Percentiles rank a stretch among this genome's conserved stretches.
Conservation (phyloP, 2,113 vertebrate genomes). For the Baryphthengus martii region DNA sequence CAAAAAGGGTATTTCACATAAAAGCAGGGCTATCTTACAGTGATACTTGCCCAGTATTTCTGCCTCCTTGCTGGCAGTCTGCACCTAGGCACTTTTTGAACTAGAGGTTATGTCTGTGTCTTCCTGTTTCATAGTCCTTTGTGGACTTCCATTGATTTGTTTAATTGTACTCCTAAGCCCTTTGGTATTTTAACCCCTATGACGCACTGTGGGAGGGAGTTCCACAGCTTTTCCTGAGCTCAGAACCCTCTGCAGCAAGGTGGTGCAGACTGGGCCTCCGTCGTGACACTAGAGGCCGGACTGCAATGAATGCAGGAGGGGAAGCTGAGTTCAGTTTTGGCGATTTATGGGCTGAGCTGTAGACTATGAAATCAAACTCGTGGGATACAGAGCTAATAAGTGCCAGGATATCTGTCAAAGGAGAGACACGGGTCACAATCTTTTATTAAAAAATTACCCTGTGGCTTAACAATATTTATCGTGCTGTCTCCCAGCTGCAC, state of each 20-base stretch:
- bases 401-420: neutral
- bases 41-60: neutral
- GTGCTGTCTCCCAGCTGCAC: neutral
- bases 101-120: neutral
- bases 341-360: neutral
- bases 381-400: neutral
- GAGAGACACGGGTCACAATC: neutral
- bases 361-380: neutral
- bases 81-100: neutral
- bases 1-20: neutral
- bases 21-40: neutral
- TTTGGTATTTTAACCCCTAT: neutral
- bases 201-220: neutral
- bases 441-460: neutral
- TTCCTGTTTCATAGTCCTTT: neutral
- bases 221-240: neutral
- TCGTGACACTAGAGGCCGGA: neutral
- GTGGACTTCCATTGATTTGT: neutral
- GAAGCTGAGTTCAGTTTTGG: neutral
- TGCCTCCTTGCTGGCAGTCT: neutral
- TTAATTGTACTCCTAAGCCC: neutral
- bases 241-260: neutral
- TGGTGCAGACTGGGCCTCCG: neutral
- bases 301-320: neutral
- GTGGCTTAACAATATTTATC: neutral